Percentiles rank a stretch among this genome's conserved stretches.
Evolutionary conservation across 2,888 invertebrate species (phyloP).

Genomic region (Chorisops tibialis): DNA sequence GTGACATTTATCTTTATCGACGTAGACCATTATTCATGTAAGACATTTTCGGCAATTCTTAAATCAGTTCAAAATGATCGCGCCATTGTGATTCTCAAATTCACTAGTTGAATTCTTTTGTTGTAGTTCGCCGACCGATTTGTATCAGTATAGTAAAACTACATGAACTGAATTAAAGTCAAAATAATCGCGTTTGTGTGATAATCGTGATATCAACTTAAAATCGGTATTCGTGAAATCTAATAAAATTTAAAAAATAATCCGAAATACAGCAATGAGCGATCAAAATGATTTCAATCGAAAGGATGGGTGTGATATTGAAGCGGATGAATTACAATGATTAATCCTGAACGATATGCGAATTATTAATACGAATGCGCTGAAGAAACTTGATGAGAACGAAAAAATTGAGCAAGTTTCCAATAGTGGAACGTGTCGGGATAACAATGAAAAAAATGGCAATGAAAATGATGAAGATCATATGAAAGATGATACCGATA

Average conservation of each 20-base stretch:
- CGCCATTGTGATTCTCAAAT: too few species aligned
- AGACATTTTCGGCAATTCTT: too few species aligned
- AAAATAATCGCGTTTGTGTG: too few species aligned
- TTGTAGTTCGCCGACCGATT: too few species aligned
- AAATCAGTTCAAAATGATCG: too few species aligned
- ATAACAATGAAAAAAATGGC: slow-evolving; percentile 22
- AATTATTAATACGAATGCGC: not conserved
- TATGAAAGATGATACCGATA: slow-evolving; percentile 52
- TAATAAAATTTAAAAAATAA: too few species aligned
- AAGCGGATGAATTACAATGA: slow-evolving; percentile 29
- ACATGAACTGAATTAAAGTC: too few species aligned
- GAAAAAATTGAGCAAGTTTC: slow-evolving; percentile 35
- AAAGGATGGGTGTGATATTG: slow-evolving; percentile 24
- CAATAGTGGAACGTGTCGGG: slow-evolving; percentile 30
- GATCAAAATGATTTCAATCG: slow-evolving; percentile 17
- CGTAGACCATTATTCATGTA: too few species aligned
- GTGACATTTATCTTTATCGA: too few species aligned
- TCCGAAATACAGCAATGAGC: slow-evolving; percentile 27
- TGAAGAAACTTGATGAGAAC: slow-evolving; percentile 17
- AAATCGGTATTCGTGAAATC: too few species aligned
- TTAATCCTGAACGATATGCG: slow-evolving; percentile 4
- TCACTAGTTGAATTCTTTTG: not conserved
- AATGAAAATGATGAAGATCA: slow-evolving; percentile 28
- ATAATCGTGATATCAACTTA: too few species aligned
- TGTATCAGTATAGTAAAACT: too few species aligned